phyloP scores from a whole-genome alignment of 2,888 invertebrate species.

The Aphrophora alni region DNA sequence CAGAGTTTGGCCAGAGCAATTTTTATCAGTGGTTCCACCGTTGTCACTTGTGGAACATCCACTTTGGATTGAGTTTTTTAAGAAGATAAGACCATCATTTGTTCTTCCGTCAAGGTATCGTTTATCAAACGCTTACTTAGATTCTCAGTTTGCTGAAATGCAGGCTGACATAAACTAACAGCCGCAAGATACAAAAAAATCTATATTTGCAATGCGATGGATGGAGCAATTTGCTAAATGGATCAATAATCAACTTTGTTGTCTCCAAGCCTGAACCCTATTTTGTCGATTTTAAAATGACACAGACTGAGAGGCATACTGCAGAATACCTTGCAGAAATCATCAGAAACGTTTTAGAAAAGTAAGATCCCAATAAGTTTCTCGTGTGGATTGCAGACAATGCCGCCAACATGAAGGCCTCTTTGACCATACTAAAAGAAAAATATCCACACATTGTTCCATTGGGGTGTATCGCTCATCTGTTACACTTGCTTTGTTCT shows the following conservation, averaged over 20 bases:
- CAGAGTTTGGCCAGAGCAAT: constrained; percentile 37
- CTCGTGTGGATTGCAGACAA: constrained; percentile 44
- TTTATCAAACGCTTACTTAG: constrained; percentile 11
- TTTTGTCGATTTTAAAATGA: constrained; percentile 43
- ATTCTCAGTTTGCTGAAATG: constrained; percentile 33
- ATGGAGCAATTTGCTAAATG: constrained; percentile 41
- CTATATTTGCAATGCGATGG: constrained; percentile 34
- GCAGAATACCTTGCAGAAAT: constrained; percentile 38
- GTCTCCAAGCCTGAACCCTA: constrained; percentile 44
- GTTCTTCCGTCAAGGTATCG: constrained; percentile 29
- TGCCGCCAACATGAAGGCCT: constrained; percentile 42
- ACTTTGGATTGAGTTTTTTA: constrained; percentile 39
- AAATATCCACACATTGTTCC: constrained; percentile 31
- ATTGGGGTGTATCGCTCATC: constrained; percentile 42
- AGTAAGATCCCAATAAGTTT: constrained; percentile 43
- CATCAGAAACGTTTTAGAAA: constrained; percentile 39
- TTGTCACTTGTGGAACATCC: constrained; percentile 38
- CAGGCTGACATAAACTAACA: constrained; percentile 2
- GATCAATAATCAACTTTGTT: constrained; percentile 43
- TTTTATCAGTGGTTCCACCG: constrained; percentile 34
- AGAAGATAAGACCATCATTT: constrained; percentile 33
- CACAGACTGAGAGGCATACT: constrained; percentile 42
- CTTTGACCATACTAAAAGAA: constrained; percentile 32
- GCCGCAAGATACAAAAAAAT: constrained; percentile 18
- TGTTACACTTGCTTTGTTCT: constrained; percentile 34